Base-by-base conservation (phyloP, 2,888 invertebrate genomes). In the Gortyna flavago region DNA sequence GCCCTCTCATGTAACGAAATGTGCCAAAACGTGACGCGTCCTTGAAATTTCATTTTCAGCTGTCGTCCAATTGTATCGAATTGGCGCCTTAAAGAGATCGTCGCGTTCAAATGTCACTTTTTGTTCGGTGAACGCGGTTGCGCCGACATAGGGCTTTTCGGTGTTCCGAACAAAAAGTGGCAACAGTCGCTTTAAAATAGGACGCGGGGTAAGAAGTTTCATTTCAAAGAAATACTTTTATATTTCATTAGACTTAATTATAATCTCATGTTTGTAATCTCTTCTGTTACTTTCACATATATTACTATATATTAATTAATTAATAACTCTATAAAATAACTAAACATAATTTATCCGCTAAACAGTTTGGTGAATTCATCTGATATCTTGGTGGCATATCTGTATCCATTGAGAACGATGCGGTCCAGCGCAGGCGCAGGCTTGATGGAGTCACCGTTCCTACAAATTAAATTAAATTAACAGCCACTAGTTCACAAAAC, bases 281-380 rank as follows among this genome's bases (percentile, higher is more conserved):
- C 29, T 35, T 44, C 16, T 38, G 6, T 35, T n/a, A 18, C 18
- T n/a, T n/a, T 35, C 7, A 44, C 41, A n/a, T 32, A 32, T 5
- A 41, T 9, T 13, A 18, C 38, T 41, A 54, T 41, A 0, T 18
- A 25, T 16, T 38, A 11, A 35, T 35, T 35, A 35, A 35, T 2
- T 29, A 7, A 38, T n/a, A 21, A 11, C 11, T 54, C 3, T 57
- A n/a, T 32, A 32, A 13, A n/a, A 8, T 29, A 32, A n/a, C 16
- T 64, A 48, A 16, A 68, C 5, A 25, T 62, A 32, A 48, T 51
- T 72, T 80, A 86, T 79, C 88, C 88, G n/a, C 89, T 91, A 72
- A 92, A 92, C 57, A 94, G 67, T 71, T 91, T 94, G 82, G 89
- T 90, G 44, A 93, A 83, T 68, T 92, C 91, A 80, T 94, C 94